These are phyloP conservation scores for Falcaria lacertinaria DNA, from an alignment of 2,888 invertebrate genomes.

Conservation along the genomic window DNA sequence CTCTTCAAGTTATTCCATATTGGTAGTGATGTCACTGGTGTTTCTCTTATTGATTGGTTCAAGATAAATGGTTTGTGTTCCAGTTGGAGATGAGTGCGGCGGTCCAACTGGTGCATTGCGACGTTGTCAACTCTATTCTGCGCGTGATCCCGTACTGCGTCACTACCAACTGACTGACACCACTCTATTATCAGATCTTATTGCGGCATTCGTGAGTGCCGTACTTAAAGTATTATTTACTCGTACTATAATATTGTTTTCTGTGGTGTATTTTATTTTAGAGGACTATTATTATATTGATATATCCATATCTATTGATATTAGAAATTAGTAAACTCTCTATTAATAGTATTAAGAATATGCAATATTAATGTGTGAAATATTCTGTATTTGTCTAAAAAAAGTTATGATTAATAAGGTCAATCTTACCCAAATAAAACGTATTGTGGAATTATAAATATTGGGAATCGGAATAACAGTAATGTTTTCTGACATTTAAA, in stretches of 20 bases:
- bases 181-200: not conserved
- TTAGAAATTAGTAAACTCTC: conserved; percentile 26
- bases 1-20: no score
- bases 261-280: conserved; percentile 15
- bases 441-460: no score
- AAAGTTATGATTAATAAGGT: no score
- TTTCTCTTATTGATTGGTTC: no score
- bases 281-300: conserved; percentile 26
- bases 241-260: conserved; percentile 29
- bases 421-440: no score
- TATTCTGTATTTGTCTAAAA: conserved; percentile 16
- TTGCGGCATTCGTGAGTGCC: not conserved
- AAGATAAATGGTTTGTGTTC: conserved; percentile 20
- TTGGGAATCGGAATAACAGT: no score
- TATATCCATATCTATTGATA: conserved; percentile 22
- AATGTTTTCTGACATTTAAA: no score
- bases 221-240: conserved; percentile 28
- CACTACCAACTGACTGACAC: conserved; percentile 41
- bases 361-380: conserved; percentile 20
- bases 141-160: conserved; percentile 68
- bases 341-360: conserved; percentile 25
- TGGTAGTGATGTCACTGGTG: no score
- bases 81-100: conserved; percentile 51
- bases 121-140: conserved; percentile 61
- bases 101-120: conserved; percentile 50